These are phyloP conservation scores for Cnemophilus loriae DNA, from an alignment of 2,113 vertebrate genomes.

Conservation along the genomic window DNA sequence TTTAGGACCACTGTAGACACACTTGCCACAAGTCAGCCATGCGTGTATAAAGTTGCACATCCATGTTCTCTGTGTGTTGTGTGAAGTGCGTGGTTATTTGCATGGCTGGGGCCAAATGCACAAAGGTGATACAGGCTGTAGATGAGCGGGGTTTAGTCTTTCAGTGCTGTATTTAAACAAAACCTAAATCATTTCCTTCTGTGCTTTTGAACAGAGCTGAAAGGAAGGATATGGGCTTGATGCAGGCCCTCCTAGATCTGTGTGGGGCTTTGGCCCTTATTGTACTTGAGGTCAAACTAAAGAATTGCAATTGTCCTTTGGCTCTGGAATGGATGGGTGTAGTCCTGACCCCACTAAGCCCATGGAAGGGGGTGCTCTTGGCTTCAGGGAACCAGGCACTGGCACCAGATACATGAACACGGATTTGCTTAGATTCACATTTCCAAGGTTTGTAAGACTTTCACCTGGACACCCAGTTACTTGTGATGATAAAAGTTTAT, in stretches of 20 bases:
- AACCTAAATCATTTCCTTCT: background rate
- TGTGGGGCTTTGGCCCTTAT: background rate
- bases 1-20: background rate
- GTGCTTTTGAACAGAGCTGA: background rate
- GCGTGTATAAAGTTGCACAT: background rate
- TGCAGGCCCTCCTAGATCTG: background rate
- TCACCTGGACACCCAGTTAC: background rate
- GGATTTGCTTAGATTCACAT: background rate
- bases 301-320: background rate
- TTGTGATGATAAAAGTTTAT: background rate
- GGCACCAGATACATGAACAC: background rate
- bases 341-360: background rate
- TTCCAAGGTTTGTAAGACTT: background rate
- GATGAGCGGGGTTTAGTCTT: background rate
- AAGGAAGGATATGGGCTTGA: background rate
- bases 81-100: background rate
- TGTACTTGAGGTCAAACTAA: background rate
- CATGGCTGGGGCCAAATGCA: background rate
- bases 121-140: background rate
- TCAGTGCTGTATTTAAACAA: background rate
- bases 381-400: background rate
- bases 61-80: background rate
- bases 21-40: accelerated
- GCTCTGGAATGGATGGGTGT: background rate
- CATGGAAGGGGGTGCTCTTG: background rate